These are phyloP conservation scores for Nephrotoma guestfalica DNA, from an alignment of 2,888 invertebrate species.

Conservation along the genomic window DNA sequence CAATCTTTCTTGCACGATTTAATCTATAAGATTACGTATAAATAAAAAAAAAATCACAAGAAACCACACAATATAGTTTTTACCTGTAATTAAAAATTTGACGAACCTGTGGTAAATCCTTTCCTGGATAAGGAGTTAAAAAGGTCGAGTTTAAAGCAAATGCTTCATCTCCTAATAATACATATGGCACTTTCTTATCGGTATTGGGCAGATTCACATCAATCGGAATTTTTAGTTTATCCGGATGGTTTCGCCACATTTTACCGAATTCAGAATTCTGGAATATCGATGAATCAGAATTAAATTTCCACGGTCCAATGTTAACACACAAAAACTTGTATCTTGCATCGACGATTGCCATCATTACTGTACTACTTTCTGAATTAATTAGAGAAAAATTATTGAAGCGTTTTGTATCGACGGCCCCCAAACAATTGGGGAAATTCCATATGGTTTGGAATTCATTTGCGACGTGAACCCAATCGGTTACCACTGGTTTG, in stretches of 20 bases:
- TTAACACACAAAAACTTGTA: background rate
- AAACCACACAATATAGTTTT: background rate
- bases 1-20: background rate
- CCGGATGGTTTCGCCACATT: background rate
- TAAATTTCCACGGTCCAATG: background rate
- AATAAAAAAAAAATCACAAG: background rate
- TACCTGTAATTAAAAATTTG: background rate
- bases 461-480: background rate
- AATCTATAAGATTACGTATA: background rate
- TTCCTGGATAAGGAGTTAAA: background rate
- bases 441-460: background rate
- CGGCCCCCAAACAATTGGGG: background rate
- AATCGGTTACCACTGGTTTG: background rate
- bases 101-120: background rate
- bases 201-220: background rate
- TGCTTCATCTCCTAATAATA: background rate
- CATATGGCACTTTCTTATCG: background rate
- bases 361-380: background rate
- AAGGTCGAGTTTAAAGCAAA: background rate
- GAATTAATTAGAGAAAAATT: background rate
- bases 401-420: background rate
- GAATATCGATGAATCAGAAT: background rate
- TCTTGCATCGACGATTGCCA: background rate
- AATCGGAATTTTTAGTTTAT: background rate
- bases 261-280: background rate